Percentiles rank a stretch among this genome's conserved stretches.
These are phyloP conservation scores for Tachypleus tridentatus DNA, from an alignment of 1,140 invertebrate species.

Conservation along the genomic window DNA sequence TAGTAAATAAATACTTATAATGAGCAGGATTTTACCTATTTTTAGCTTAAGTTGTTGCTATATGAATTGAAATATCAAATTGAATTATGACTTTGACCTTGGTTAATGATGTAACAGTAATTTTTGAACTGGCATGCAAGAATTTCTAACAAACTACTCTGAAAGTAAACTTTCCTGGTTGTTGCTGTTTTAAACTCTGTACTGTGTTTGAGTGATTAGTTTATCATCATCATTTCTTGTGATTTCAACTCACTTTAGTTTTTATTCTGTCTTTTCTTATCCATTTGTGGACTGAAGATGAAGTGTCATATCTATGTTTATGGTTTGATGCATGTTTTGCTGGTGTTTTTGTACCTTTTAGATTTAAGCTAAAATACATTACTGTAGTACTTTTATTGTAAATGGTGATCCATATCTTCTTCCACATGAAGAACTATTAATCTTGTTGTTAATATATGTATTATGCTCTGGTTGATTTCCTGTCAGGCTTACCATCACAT, in stretches of 20 bases:
- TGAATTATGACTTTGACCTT: neutral
- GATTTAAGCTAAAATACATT: neutral
- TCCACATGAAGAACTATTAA: too few relatives aligned
- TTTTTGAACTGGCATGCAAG: too few relatives aligned
- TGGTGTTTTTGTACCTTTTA: neutral
- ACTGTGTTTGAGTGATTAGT: too few relatives aligned
- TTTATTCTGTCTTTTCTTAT: too few relatives aligned
- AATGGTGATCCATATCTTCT: slow-evolving; percentile 1
- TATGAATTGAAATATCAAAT: neutral
- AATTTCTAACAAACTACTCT: too few relatives aligned
- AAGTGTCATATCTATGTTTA: neutral
- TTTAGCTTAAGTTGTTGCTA: neutral
- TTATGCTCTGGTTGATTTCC: neutral
- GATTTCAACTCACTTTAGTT: too few relatives aligned
- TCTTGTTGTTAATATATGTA: too few relatives aligned
- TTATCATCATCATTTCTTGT: too few relatives aligned
- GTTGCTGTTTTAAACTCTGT: too few relatives aligned
- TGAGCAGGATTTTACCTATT: neutral
- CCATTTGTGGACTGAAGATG: too few relatives aligned
- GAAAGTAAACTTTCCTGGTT: too few relatives aligned
- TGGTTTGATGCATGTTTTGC: slow-evolving; percentile 6
- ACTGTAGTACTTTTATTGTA: neutral
- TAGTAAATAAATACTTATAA: too few relatives aligned
- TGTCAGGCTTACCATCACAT: slow-evolving; percentile 46
- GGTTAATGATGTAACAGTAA: neutral